These are phyloP conservation scores for Brachyhypopomus gauderio DNA, from an alignment of 2,113 vertebrate genomes.

Conservation along the genomic window DNA sequence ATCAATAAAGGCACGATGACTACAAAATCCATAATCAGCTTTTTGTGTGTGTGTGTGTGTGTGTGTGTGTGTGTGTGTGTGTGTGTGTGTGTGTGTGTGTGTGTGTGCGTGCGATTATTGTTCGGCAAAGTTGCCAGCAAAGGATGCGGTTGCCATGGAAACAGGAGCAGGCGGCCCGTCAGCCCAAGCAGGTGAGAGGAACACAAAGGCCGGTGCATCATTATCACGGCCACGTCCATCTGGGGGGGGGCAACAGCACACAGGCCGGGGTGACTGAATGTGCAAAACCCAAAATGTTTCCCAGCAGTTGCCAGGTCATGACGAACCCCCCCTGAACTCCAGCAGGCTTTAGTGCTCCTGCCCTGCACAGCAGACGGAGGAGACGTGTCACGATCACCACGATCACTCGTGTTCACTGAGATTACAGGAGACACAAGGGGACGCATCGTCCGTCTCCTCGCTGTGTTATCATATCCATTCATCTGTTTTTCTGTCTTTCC, in stretches of 20 bases:
- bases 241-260: not conserved
- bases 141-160: slow-evolving; percentile 75
- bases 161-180: slow-evolving; percentile 66
- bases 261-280: slow-evolving; percentile 52
- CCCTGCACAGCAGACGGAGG: not conserved
- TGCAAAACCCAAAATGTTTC: slow-evolving; percentile 52
- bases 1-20: slow-evolving; percentile 53
- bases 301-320: slow-evolving; percentile 33
- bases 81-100: not conserved
- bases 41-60: slow-evolving; percentile 32
- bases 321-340: not conserved
- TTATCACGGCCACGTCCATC: slow-evolving; percentile 62
- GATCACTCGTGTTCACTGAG: not conserved
- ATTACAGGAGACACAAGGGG: not conserved
- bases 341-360: not conserved
- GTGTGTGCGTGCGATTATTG: slow-evolving; percentile 61
- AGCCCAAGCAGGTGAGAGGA: slow-evolving; percentile 70
- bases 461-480: not conserved
- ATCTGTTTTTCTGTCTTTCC: not conserved
- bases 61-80: slow-evolving; percentile 31
- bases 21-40: slow-evolving; percentile 72
- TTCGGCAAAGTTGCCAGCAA: slow-evolving; percentile 65
- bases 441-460: not conserved
- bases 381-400: not conserved
- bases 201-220: slow-evolving; percentile 60